Evolutionary conservation across 2,888 invertebrate species (phyloP), one percentile per base, ranked within the genome.

Genomic region (Acronicta psi): DNA sequence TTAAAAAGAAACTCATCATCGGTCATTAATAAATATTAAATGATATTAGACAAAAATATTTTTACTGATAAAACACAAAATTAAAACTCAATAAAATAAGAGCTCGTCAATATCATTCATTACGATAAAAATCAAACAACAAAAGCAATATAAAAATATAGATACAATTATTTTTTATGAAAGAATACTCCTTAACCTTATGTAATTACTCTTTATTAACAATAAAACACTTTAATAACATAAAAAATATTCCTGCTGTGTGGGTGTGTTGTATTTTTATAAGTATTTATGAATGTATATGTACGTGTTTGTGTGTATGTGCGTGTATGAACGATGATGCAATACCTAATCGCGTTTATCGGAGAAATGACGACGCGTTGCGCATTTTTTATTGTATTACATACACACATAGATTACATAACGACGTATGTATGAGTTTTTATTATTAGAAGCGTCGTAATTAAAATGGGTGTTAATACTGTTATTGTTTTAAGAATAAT

Each of bases 281-380:
- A n/a, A n/a, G n/a, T n/a, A 56, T 68, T 49, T 41, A 57, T 67
- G 57, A 16, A 55, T 69, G 50, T 41, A 59, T 66, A 56, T 14
- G 44, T 55, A 47, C 63, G 62, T 61, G 47, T 66, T 59, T 55
- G 36, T 54, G 38, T 70, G 66, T 71, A 40, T 71, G 67, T 72
- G 58, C 68, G 66, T 68, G 71, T 71, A 58, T 69, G 75, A 66
- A 77, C 80, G 79, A 74, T 92, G 91, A 92, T 86, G 92, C 84
- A 93, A 92, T 86, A 79, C 75, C 86, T 90, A 90, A 91, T 88
- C 87, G 83, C 80, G 88, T 84, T 85, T 87, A 90, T 91, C 85
- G 88, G 80, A 88, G 90, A 88, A 89, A 88, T 88, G 86, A 82
- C 81, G 83, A 86, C 80, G 90, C 75, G 84, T 58, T 57, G 72